phyloP scores from a whole-genome alignment of 2,888 invertebrate genomes.

The Agonum fuliginosum region DNA sequence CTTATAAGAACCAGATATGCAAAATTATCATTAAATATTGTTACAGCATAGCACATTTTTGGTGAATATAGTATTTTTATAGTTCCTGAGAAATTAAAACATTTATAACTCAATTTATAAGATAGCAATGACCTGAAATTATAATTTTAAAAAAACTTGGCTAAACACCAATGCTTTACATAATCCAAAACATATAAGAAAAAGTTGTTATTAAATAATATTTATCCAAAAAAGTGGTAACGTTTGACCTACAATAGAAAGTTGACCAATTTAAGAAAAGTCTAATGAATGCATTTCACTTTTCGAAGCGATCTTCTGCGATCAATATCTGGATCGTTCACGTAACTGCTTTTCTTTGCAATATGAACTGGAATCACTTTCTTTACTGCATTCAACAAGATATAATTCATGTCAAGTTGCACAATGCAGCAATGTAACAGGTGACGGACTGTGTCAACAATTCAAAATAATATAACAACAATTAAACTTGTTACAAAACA shows the following conservation, averaged over 20 bases:
- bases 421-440: no score
- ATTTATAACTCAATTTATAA: background rate
- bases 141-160: background rate
- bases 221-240: background rate
- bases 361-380: background rate
- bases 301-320: constrained; percentile 46
- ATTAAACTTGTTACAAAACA: no score
- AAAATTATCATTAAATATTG: no score
- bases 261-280: constrained; percentile 44
- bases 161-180: no score
- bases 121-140: constrained; percentile 3
- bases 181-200: no score
- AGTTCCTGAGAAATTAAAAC: no score
- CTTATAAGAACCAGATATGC: background rate
- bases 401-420: no score
- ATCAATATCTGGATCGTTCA: constrained; percentile 3
- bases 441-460: no score
- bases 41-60: background rate
- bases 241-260: constrained; percentile 34
- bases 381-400: background rate
- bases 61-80: no score
- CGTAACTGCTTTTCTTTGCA: constrained; percentile 25
- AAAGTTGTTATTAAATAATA: background rate
- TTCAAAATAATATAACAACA: no score
- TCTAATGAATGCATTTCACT: constrained; percentile 53